Evolutionary conservation across 2,113 vertebrate genomes (phyloP), one percentile per base, ranked within the genome.

Genomic region (Istiophorus platypterus): DNA sequence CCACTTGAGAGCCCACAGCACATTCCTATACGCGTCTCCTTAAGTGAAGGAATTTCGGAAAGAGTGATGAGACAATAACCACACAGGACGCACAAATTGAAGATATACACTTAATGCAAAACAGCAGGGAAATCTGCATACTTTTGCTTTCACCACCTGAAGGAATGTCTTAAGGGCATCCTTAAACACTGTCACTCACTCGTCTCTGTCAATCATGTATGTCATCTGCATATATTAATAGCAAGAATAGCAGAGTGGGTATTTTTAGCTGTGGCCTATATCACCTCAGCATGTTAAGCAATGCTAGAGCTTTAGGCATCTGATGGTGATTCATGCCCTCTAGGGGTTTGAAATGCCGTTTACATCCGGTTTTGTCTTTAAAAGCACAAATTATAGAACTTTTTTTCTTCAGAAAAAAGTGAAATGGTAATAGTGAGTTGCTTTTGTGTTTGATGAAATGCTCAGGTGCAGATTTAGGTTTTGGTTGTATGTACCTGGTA

Each of bases 401-500:
- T n/a, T n/a, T n/a, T n/a, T n/a, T n/a, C n/a, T n/a, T n/a, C n/a
- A n/a, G n/a, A 34, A 5, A 65, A 49, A 15, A n/a, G 45, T 20
- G 27, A 41, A 4, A 1, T 42, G 14, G 76, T 29, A 11, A 39
- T 15, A 27, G 67, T 7, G 22, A 34, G n/a, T 20, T 29, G 34
- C 9, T 24, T 76, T 2, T 15, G 12, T 51, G n/a, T 27, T 58
- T 22, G 6, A 67, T 24, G 4, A 9, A 11, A 57, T 37, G 3
- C 26, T 13, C 8, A 52, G 8, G 18, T 29, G 39, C 15, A 12
- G 0, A 59, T 45, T 39, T 24, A 3, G 4, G 18, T 74, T 75
- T 45, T 51, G 14, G 47, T 68, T 57, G 10, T 72, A 7, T 42
- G 29, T 92, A 95, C 93, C 94, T 94, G 93, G 76, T 94, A 95